These are phyloP conservation scores for Ptilodon capucinus DNA, from an alignment of 2,888 invertebrate genomes.

Conservation along the genomic window DNA sequence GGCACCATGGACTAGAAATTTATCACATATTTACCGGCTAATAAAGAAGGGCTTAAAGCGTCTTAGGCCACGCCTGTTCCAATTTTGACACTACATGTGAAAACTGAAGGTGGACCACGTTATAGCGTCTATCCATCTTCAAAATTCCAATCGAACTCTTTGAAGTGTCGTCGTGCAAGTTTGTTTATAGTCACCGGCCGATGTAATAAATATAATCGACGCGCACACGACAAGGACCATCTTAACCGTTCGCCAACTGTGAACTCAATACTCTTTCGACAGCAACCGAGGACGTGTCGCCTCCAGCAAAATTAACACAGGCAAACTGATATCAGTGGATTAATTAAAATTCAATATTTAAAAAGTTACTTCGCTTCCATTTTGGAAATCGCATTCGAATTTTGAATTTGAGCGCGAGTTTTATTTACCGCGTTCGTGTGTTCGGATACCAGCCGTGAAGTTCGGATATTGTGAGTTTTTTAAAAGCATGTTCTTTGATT, in stretches of 20 bases:
- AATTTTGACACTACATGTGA: constrained; percentile 19
- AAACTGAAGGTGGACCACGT: constrained; percentile 22
- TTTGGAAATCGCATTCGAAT: constrained; percentile 39
- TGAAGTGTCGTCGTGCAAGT: constrained; percentile 68
- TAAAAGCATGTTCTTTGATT: constrained; percentile 30
- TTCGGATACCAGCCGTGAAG: constrained; percentile 48
- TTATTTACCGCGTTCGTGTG: constrained; percentile 43
- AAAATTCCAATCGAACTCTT: constrained; percentile 75
- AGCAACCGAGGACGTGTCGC: constrained; percentile 70
- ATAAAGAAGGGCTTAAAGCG: constrained; percentile 26
- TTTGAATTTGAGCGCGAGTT: constrained; percentile 56
- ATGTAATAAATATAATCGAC: constrained; percentile 81
- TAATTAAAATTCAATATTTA: constrained; percentile 26
- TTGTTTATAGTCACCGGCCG: constrained; percentile 71
- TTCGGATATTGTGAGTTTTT: constrained; percentile 57
- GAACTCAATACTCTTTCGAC: constrained; percentile 76
- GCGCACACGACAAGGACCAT: constrained; percentile 67
- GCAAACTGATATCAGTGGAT: constrained; percentile 17
- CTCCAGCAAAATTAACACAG: constrained; percentile 47
- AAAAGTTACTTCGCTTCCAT: constrained; percentile 34
- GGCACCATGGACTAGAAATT: no score
- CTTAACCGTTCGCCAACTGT: constrained; percentile 64
- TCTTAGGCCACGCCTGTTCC: constrained; percentile 8
- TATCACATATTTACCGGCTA: not conserved
- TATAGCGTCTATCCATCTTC: constrained; percentile 55